Evolutionary conservation across 2,888 invertebrate genomes (phyloP), one percentile per base, ranked within the genome.

Genomic region (Cremastinae sp.): DNA sequence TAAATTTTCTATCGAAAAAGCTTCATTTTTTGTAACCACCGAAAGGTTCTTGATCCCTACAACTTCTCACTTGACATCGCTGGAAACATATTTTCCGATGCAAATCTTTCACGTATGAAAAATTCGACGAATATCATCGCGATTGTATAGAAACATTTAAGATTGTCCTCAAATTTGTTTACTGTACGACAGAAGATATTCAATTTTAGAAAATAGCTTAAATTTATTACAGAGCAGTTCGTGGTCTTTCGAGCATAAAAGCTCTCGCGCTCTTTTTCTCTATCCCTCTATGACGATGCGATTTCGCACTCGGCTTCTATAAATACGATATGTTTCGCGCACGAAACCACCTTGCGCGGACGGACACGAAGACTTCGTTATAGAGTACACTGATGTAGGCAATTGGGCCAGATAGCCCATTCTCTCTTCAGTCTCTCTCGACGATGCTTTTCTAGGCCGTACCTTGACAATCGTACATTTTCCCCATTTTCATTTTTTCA

Each of bases 321-420:
- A 73, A 76, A 76, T 76, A 75, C 61, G 14, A 47, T 49, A 55
- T 66, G 64, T 73, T 65, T 73, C 68, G 64, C 59, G 59, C 73
- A 65, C 76, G 73, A 76, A 76, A 76, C 76, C 76, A 76, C 76
- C 76, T 76, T 76, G 76, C 76, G 76, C 59, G 45, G 28, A 53
- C 72, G 43, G 28, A 39, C 39, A 20, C 35, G 28, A 22, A 43
- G 5, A 22, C 2, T 28, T 28, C 43, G 61, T 61, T 61, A 43
- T 28, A 37, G 49, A 35, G 58, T 53, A 58, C 41, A 39, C 45
- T 43, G 72, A 76, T 76, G 72, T 76, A 69, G 76, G 76, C 58
- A 76, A 76, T 73, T 76, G 76, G 76, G 76, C 39, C 76, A 69
- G 53, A 64, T 47, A 64, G 65, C 20, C 64, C 43, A 43, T 58